Evolutionary conservation across 30 jellyfish, hydroid and myxozoan species (phyloP).

Genomic region (Aurelia aurita): DNA sequence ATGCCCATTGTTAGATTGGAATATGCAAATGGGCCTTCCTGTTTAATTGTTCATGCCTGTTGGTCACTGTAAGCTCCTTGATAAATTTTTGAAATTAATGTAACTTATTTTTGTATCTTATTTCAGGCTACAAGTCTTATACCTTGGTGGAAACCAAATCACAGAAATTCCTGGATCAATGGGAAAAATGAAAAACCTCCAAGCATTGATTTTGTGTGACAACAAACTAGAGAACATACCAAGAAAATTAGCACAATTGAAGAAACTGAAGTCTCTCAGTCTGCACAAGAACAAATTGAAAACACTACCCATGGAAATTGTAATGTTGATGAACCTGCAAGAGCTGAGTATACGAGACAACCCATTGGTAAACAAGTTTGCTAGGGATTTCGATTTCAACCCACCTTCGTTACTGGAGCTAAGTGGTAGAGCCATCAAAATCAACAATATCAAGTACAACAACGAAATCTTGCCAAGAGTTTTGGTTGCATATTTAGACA

Average conservation of each 20-base stretch:
- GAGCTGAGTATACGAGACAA: constrained; percentile 96
- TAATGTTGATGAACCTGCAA: constrained; percentile 82
- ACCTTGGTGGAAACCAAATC: constrained; percentile 95
- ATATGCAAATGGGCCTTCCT: background rate
- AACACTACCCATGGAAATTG: constrained; percentile 93
- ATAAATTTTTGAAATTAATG: background rate
- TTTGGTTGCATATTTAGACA: constrained; percentile 77
- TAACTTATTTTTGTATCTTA: background rate
- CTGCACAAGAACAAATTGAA: constrained; percentile 88
- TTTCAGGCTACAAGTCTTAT: constrained; percentile 83
- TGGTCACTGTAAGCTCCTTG: background rate
- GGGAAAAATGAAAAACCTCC: constrained; percentile 72
- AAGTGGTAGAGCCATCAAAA: constrained; percentile 91
- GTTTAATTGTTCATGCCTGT: background rate
- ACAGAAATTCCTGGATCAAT: constrained; percentile 66
- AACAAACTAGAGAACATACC: constrained; percentile 86
- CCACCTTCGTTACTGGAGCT: constrained; percentile 97
- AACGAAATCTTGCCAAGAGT: constrained; percentile 61
- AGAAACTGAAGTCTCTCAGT: constrained; percentile 87
- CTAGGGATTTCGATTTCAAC: constrained; percentile 85
- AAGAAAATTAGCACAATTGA: constrained; percentile 87
- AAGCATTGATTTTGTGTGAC: constrained; percentile 92
- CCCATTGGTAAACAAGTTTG: constrained; percentile 95
- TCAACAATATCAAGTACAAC: constrained; percentile 43
- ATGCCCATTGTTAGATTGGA: background rate